A percentile compares a stretch with the other conserved stretches of the same genome.
Evolutionary conservation across 2,797 vertebrate genomes (phyloP).

Genomic region (Poecile montanus): DNA sequence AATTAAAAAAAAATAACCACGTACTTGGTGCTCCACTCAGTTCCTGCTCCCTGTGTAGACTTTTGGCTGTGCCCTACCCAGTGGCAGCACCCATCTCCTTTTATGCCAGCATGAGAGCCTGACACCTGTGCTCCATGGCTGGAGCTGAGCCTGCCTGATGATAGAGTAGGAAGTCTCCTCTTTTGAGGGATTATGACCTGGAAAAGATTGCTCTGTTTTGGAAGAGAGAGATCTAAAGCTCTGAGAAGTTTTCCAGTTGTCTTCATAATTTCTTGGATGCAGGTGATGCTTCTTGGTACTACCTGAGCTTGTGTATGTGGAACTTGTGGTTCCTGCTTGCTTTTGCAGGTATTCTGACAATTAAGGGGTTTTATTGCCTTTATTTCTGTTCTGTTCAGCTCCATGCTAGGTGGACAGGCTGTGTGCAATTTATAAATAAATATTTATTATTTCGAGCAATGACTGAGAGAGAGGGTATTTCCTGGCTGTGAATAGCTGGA

Average conservation of each 20-base stretch:
- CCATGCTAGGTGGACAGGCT: neutral
- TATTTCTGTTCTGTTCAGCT: neutral
- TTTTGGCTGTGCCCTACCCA: neutral
- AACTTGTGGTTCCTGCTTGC: neutral
- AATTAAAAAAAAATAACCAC: neutral
- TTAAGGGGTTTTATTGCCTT: neutral
- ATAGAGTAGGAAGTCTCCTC: slow-evolving; percentile 34
- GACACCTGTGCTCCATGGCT: neutral
- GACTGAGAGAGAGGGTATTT: slow-evolving; percentile 55
- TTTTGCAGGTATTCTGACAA: neutral
- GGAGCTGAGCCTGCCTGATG: slow-evolving; percentile 32
- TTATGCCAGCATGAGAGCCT: neutral
- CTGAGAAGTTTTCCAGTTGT: neutral
- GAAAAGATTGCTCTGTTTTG: neutral
- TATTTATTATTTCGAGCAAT: slow-evolving; percentile 57
- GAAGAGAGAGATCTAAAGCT: neutral
- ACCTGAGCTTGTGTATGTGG: neutral
- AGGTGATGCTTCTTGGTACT: neutral
- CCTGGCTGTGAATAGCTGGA: slow-evolving; percentile 28
- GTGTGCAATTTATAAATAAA: slow-evolving; percentile 40
- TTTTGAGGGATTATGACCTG: slow-evolving; percentile 23
- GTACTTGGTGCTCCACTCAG: neutral
- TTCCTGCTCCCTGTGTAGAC: neutral
- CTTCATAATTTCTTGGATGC: neutral
- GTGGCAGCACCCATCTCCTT: neutral